Evolutionary conservation across 2,797 vertebrate genomes (phyloP).

Genomic region (Semaprochilodus insignis): DNA sequence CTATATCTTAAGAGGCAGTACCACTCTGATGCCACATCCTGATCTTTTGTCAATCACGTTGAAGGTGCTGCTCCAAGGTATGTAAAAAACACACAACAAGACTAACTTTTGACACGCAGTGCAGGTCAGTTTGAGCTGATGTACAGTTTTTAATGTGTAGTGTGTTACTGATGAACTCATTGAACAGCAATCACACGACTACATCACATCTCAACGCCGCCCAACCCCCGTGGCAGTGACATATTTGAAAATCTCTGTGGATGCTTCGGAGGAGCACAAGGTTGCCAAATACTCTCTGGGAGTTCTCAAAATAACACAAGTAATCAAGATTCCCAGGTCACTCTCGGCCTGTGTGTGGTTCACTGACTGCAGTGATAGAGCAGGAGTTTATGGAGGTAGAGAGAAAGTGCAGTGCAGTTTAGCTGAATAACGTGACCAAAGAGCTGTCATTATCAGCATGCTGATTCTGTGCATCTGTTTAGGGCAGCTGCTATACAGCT

Average conservation of each 20-base stretch:
- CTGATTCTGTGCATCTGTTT: no score
- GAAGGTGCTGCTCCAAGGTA: no score
- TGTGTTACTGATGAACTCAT: not conserved
- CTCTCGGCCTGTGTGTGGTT: not conserved
- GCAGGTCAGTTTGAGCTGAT: not conserved
- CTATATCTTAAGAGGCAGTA: no score
- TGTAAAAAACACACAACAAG: no score
- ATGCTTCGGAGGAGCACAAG: not conserved
- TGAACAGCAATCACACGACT: not conserved
- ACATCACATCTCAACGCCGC: not conserved
- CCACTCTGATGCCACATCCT: no score
- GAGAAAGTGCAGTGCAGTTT: not conserved
- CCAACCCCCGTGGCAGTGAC: not conserved
- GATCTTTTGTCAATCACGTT: no score
- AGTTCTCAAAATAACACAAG: not conserved
- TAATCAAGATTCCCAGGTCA: not conserved
- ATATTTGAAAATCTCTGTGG: not conserved
- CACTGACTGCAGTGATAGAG: not conserved
- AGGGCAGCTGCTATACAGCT: no score
- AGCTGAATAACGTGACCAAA: not conserved
- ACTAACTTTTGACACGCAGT: not conserved
- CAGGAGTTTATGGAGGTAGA: not conserved
- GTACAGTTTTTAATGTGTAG: not conserved
- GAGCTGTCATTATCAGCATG: not conserved
- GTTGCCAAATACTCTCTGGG: not conserved